Percentiles rank a stretch among this genome's conserved stretches.
Evolutionary conservation across 2,888 invertebrate genomes (phyloP).

Genomic region (Drosophila mercatorum): DNA sequence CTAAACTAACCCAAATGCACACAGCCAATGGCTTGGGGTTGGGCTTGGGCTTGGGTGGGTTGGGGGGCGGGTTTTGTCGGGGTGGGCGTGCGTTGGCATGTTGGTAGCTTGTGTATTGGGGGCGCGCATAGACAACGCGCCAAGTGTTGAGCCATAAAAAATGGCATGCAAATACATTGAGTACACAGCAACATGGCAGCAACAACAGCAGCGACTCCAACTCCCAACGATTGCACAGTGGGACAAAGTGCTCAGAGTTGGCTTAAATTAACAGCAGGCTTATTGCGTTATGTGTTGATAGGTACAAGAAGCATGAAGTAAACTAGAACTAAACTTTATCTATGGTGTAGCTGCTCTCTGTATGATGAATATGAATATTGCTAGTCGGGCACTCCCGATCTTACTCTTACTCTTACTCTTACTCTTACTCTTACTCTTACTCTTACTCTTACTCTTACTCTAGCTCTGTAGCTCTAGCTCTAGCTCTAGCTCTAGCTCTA

Average conservation of each 20-base stretch:
- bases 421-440: too few species aligned
- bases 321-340: too few species aligned
- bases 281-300: too few species aligned
- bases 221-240: constrained; percentile 32
- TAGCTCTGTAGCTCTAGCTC: too few species aligned
- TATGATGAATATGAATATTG: too few species aligned
- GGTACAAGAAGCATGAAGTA: too few species aligned
- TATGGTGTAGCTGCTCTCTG: too few species aligned
- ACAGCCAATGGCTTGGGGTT: constrained; percentile 5
- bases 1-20: constrained; percentile 48
- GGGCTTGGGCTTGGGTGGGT: background rate
- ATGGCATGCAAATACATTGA: constrained; percentile 52
- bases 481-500: too few species aligned
- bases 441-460: too few species aligned
- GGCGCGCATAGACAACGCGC: constrained; percentile 42
- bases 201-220: background rate
- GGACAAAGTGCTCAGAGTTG: background rate
- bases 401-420: too few species aligned
- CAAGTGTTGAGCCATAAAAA: constrained; percentile 60
- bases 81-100: background rate
- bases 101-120: constrained; percentile 1
- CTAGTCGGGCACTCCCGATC: too few species aligned
- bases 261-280: background rate
- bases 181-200: constrained; percentile 21
- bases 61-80: too few species aligned